phyloP scores from a whole-genome alignment of 2,888 invertebrate genomes.

The Drosophila paucipuncta region DNA sequence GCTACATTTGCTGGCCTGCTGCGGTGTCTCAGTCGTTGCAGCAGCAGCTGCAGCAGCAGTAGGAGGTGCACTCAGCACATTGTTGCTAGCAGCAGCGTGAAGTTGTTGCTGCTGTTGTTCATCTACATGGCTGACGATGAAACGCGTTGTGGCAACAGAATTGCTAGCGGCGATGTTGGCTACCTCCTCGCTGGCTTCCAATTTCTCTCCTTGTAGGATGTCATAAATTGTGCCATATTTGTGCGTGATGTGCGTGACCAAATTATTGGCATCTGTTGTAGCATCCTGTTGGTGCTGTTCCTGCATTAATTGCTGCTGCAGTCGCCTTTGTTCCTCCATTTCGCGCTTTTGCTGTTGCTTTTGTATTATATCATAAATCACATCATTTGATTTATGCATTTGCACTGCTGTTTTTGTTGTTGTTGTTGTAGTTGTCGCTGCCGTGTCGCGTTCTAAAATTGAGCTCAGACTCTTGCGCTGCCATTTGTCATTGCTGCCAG shows the following conservation, averaged over 20 bases:
- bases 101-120: conserved; percentile 62
- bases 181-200: conserved; percentile 54
- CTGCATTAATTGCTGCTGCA: conserved; percentile 20
- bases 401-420: conserved; percentile 31
- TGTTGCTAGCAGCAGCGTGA: conserved; percentile 3
- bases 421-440: conserved; percentile 25
- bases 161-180: conserved; percentile 19
- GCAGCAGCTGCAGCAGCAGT: conserved; percentile 9
- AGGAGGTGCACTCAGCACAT: conserved; percentile 4
- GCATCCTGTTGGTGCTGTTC: conserved; percentile 43
- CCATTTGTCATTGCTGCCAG: conserved; percentile 71
- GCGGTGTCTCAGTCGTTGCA: conserved; percentile 21
- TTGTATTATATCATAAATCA: conserved; percentile 85
- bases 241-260: conserved; percentile 54
- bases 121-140: conserved; percentile 84
- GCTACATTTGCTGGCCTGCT: conserved; percentile 55
- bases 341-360: conserved; percentile 68
- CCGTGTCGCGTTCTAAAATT: conserved; percentile 80
- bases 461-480: conserved; percentile 84
- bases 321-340: conserved; percentile 35
- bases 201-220: conserved; percentile 83
- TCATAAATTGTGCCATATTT: conserved; percentile 85
- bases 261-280: conserved; percentile 42
- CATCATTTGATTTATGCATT: conserved; percentile 75
- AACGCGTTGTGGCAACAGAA: conserved; percentile 76